These are phyloP conservation scores for Oreochromis mossambicus DNA, from an alignment of 2,797 vertebrate species.

Conservation along the genomic window DNA sequence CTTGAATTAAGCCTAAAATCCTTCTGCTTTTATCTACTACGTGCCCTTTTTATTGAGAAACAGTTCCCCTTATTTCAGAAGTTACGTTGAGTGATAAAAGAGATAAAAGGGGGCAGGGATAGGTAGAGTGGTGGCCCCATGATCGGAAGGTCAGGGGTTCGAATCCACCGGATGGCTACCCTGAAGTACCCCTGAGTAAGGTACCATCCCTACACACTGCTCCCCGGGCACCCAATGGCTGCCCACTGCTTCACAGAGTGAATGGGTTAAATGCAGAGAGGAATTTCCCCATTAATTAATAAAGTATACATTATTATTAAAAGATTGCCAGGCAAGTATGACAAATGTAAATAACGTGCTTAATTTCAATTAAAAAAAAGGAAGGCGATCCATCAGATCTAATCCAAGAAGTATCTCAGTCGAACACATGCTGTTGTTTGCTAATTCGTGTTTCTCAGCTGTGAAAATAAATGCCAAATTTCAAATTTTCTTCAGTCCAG, in stretches of 20 bases:
- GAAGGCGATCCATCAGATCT: neutral
- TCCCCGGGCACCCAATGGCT: too few relatives aligned
- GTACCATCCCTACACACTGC: too few relatives aligned
- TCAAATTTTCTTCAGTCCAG: neutral
- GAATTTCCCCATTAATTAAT: too few relatives aligned
- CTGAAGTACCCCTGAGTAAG: too few relatives aligned
- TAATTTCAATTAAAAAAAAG: neutral
- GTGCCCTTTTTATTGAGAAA: neutral
- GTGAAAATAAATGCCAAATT: neutral
- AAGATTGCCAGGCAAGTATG: neutral
- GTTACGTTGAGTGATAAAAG: neutral
- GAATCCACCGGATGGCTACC: too few relatives aligned
- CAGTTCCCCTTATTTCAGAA: neutral
- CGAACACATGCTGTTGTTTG: neutral
- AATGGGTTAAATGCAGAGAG: too few relatives aligned
- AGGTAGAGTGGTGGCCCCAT: too few relatives aligned
- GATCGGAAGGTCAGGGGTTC: too few relatives aligned
- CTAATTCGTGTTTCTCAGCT: neutral
- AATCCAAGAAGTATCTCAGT: neutral
- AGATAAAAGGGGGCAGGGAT: too few relatives aligned
- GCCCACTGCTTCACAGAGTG: too few relatives aligned
- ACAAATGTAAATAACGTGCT: neutral
- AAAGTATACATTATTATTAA: too few relatives aligned
- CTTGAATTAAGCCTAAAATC: neutral
- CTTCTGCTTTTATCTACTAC: neutral